These are phyloP conservation scores for Drosophila persimilis DNA, from an alignment of 1,140 invertebrate genomes.

Conservation along the genomic window DNA sequence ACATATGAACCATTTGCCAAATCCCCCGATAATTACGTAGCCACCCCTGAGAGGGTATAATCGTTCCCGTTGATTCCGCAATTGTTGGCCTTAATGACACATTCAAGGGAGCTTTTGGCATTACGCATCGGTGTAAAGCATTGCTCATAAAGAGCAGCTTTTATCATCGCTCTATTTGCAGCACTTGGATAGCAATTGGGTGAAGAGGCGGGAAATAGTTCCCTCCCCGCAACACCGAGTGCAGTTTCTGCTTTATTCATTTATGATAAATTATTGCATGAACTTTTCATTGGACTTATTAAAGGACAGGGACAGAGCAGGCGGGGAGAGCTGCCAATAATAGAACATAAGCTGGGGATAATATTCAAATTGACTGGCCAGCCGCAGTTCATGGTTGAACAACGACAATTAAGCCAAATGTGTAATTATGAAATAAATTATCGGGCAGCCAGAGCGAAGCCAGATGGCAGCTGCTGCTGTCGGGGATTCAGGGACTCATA, in stretches of 20 bases:
- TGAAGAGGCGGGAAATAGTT: slow-evolving; percentile 19
- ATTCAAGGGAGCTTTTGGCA: slow-evolving; percentile 17
- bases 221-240: too few relatives aligned
- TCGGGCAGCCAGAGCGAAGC: background rate
- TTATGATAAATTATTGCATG: slow-evolving; percentile 29
- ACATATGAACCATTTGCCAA: too few relatives aligned
- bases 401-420: slow-evolving; percentile 35
- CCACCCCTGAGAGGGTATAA: background rate
- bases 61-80: slow-evolving; percentile 22
- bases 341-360: slow-evolving; percentile 28
- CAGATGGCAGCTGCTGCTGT: background rate
- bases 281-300: slow-evolving; percentile 8
- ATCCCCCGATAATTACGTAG: too few relatives aligned
- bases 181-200: background rate
- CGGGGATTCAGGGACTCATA: background rate
- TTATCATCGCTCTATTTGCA: slow-evolving; percentile 29
- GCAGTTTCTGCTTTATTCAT: slow-evolving; percentile 11
- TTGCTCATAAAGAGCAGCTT: slow-evolving; percentile 23
- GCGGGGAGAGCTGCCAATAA: too few relatives aligned
- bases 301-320: too few relatives aligned
- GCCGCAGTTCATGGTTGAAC: slow-evolving; percentile 33
- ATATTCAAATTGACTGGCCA: slow-evolving; percentile 40
- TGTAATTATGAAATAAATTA: slow-evolving; percentile 38
- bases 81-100: slow-evolving; percentile 28
- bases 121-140: slow-evolving; percentile 32